Evolutionary conservation across 2,888 invertebrate genomes (phyloP).

Genomic region (Ormyrus labotus): DNA sequence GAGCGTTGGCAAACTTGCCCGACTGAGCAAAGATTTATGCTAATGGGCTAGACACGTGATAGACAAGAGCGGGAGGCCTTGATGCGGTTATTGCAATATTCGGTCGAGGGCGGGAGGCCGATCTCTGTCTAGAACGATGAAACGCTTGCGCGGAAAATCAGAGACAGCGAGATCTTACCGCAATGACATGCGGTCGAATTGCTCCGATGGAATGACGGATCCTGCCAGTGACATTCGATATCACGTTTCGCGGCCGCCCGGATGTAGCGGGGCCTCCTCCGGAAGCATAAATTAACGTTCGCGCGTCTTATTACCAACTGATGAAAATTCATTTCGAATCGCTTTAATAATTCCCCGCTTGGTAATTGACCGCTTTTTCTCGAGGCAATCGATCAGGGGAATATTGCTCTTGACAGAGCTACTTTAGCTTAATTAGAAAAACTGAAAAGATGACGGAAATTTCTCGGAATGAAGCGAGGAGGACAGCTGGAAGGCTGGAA

Average conservation of each 20-base stretch:
- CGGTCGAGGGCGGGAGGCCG: constrained; percentile 27
- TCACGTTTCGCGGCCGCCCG: constrained; percentile 68
- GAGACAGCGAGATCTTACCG: constrained; percentile 71
- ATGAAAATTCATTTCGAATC: no score
- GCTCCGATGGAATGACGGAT: constrained; percentile 75
- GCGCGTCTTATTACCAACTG: neutral
- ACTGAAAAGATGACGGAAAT: neutral
- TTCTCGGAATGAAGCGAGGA: neutral
- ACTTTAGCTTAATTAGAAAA: no score
- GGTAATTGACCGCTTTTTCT: no score
- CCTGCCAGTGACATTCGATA: constrained; percentile 75
- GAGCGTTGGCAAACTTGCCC: neutral
- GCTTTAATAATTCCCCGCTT: no score
- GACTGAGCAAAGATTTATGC: constrained; percentile 27
- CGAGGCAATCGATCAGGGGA: no score
- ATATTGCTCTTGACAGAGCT: no score
- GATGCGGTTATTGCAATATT: constrained; percentile 55
- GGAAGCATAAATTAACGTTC: neutral
- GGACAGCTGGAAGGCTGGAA: no score
- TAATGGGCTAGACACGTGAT: constrained; percentile 52
- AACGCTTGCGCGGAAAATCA: constrained; percentile 52
- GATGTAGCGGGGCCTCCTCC: neutral
- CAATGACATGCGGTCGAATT: constrained; percentile 75
- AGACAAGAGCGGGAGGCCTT: constrained; percentile 49
- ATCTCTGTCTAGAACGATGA: constrained; percentile 47